Percentiles rank a stretch among this genome's conserved stretches.
These are phyloP conservation scores for Gorsachius goisagi DNA, from an alignment of 2,113 vertebrate genomes.

Conservation along the genomic window DNA sequence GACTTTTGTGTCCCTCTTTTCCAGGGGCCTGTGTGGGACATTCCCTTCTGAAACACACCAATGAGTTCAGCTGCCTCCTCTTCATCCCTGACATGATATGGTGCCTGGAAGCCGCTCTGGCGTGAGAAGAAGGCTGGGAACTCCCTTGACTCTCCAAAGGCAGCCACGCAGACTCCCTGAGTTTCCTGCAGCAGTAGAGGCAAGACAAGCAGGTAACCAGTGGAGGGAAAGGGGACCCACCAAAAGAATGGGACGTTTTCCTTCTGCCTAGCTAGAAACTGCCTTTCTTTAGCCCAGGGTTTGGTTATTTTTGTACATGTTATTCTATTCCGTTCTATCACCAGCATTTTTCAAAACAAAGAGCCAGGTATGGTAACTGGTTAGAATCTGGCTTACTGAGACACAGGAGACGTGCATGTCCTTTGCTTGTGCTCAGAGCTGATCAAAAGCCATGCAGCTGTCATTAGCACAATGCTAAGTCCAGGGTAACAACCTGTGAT, in stretches of 20 bases:
- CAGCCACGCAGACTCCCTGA: slow-evolving; percentile 87
- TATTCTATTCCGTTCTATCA: background rate
- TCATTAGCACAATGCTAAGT: background rate
- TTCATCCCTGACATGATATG: slow-evolving; percentile 75
- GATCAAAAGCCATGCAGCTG: background rate
- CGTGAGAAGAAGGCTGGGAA: slow-evolving; percentile 89
- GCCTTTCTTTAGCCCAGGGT: background rate
- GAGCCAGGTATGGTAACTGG: background rate
- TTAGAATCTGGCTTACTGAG: background rate
- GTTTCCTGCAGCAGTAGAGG: slow-evolving; percentile 80
- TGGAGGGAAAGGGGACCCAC: background rate
- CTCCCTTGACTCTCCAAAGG: slow-evolving; percentile 80
- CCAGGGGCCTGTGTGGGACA: background rate
- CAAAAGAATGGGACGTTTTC: background rate
- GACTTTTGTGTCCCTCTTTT: background rate
- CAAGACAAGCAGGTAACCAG: background rate
- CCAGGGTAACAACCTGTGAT: background rate
- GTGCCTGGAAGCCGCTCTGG: slow-evolving; percentile 83
- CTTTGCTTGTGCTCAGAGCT: background rate
- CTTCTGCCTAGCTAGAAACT: background rate
- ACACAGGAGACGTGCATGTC: background rate
- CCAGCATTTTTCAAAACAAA: background rate
- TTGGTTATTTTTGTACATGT: background rate
- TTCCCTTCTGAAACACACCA: slow-evolving; percentile 66
- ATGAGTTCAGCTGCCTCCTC: slow-evolving; percentile 86